A percentile compares a stretch with the other conserved stretches of the same genome.
Evolutionary conservation across 1,140 invertebrate genomes (phyloP).

Genomic region (Oscheius sp.): DNA sequence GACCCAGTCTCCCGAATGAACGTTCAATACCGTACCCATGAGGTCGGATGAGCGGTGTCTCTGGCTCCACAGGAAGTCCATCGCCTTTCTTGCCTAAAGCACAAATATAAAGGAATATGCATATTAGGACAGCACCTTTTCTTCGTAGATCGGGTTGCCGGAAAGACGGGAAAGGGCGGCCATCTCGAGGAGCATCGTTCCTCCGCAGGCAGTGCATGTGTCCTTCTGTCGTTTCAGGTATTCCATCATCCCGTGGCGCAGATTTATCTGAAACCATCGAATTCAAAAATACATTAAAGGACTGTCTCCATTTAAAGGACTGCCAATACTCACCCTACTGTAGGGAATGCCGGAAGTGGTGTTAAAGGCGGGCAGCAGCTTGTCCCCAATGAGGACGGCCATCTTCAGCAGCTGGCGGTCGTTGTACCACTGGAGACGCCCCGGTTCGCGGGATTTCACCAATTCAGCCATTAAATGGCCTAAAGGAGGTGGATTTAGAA

Average conservation of each 20-base stretch:
- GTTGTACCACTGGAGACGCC: constrained; percentile 80
- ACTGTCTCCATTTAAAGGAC: neutral
- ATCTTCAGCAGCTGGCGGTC: constrained; percentile 80
- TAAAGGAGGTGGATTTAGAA: constrained; percentile 59
- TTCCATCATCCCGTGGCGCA: constrained; percentile 80
- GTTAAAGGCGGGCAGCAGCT: constrained; percentile 92
- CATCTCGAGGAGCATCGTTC: constrained; percentile 95
- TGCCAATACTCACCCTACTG: constrained; percentile 71
- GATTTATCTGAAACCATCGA: constrained; percentile 73
- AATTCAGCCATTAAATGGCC: constrained; percentile 85
- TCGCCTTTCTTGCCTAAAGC: constrained; percentile 71
- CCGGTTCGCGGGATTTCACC: constrained; percentile 72
- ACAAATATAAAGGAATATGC: too few species aligned
- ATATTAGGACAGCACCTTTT: too few species aligned
- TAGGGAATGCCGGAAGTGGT: constrained; percentile 95
- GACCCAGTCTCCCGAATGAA: constrained; percentile 96
- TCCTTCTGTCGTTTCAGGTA: constrained; percentile 74
- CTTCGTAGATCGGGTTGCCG: constrained; percentile 85
- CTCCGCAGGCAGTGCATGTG: constrained; percentile 96
- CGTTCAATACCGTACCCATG: constrained; percentile 88
- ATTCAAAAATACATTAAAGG: neutral
- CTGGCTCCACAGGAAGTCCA: constrained; percentile 93
- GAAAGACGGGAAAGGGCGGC: constrained; percentile 87
- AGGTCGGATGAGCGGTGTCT: constrained; percentile 82
- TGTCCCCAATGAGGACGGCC: constrained; percentile 85